Evolutionary conservation across 2,797 vertebrate genomes (phyloP), one percentile per base, ranked within the genome.

Genomic region (Rhinogobio ventralis): DNA sequence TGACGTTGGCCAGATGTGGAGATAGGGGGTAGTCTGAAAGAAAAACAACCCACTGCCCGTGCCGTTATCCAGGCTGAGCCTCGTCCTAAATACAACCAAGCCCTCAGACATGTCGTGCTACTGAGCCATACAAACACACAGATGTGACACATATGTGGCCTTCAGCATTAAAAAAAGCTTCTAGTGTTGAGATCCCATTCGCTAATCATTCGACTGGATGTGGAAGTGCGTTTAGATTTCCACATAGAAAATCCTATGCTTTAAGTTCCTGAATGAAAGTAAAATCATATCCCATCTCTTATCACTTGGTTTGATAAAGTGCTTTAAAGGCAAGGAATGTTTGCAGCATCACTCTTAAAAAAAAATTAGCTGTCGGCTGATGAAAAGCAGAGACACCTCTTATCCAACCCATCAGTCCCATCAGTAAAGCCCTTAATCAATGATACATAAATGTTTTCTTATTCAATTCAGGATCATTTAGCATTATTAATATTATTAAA

Each of bases 131-230:
- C 75, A 81, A 84, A 83, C 68, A 60, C 89, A 84, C 90, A 95
- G 91, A 92, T 94, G 93, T 91, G 89, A n/a, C 84, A 90, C 93
- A 93, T 91, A 93, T 94, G 92, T 94, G 89, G 75, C 85, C 79
- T 80, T 88, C 75, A 84, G 82, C 72, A 83, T 4, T 20, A 19
- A 87, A 88, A 83, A 23, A 49, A 82, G 55, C 73, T 88, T 25
- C 84, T 14, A 23, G 66, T 67, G 46, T 42, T 51, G 42, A 79
- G 30, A 14, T 73, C 17, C 11, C 11, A 62, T 42, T 55, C 62
- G 13, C n/a, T 23, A 19, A 74, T 66, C 51, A 23, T 51, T 68
- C 5, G 0, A 39, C 25, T 66, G 7, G 8, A 53, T 51, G 51
- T 25, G 25, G 53, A 11, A 66, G 81, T 15, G 20, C 45, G 14